phyloP scores from a whole-genome alignment of 2,113 vertebrate species.

The Prunella himalayana region DNA sequence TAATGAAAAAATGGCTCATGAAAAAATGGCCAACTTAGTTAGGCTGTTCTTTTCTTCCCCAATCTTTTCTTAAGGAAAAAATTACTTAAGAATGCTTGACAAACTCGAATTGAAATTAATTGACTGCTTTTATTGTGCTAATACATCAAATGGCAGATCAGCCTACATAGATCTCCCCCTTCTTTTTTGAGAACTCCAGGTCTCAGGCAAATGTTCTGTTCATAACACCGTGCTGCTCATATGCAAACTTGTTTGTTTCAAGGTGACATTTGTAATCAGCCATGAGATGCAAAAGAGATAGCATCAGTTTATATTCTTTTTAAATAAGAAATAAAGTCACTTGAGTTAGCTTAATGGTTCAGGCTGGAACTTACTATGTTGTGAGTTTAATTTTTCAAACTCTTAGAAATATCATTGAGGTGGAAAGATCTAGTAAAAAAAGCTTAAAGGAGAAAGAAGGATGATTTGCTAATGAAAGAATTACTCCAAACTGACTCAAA shows the following conservation, averaged over 20 bases:
- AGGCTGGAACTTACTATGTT: background rate
- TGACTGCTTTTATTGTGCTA: background rate
- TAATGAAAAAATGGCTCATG: background rate
- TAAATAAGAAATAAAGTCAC: constrained; percentile 52
- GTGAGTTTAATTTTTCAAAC: background rate
- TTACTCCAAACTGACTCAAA: background rate
- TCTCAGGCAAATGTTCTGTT: background rate
- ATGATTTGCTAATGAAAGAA: background rate
- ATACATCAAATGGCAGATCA: background rate
- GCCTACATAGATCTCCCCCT: background rate
- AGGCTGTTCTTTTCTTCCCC: background rate
- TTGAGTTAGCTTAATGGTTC: constrained; percentile 12
- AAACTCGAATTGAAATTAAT: background rate
- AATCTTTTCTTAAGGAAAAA: background rate
- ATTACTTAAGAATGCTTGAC: background rate
- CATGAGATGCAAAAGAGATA: constrained; percentile 42
- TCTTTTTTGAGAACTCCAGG: background rate
- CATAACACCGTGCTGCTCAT: background rate
- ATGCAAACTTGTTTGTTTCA: constrained; percentile 20
- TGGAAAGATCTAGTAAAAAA: background rate
- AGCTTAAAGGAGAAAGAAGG: background rate
- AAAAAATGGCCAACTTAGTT: background rate
- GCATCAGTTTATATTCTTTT: constrained; percentile 56
- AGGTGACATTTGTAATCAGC: constrained; percentile 58
- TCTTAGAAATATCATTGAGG: background rate